Conservation (phyloP, 2,888 invertebrate genomes). For the Drosophila peninsularis region DNA sequence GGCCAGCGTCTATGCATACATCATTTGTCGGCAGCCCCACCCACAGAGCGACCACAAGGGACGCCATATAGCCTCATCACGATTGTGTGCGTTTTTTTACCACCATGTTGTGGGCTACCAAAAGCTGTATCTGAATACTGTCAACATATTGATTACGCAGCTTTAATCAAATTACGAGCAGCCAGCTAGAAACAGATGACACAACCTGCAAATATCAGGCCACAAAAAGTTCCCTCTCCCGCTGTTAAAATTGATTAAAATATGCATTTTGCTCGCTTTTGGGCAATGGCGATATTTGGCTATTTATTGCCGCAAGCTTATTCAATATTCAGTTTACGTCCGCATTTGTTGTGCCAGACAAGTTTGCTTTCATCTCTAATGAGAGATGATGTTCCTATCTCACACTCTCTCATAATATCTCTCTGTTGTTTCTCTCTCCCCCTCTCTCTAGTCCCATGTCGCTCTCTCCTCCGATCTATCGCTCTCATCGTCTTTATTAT, state of each 20-base stretch:
- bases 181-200: slow-evolving; percentile 7
- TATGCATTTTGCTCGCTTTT: not conserved
- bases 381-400: too few species aligned
- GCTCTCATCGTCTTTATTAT: too few species aligned
- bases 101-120: slow-evolving; percentile 6
- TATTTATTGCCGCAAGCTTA: too few species aligned
- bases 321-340: not conserved
- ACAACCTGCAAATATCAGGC: not conserved
- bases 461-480: too few species aligned
- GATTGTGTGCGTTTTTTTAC: slow-evolving; percentile 4
- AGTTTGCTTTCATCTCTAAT: not conserved
- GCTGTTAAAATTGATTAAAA: not conserved
- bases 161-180: slow-evolving; percentile 54
- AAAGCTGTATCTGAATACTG: slow-evolving; percentile 41
- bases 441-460: not conserved
- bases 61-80: slow-evolving; percentile 59
- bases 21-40: slow-evolving; percentile 55
- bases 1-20: slow-evolving; percentile 57
- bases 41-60: slow-evolving; percentile 26
- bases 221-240: not conserved
- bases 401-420: not conserved
- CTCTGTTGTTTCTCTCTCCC: not conserved
- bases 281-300: not conserved
- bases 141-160: slow-evolving; percentile 58
- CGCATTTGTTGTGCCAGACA: not conserved